Evolutionary conservation across 2,113 vertebrate genomes (phyloP).

Genomic region (Accipiter cooperii): DNA sequence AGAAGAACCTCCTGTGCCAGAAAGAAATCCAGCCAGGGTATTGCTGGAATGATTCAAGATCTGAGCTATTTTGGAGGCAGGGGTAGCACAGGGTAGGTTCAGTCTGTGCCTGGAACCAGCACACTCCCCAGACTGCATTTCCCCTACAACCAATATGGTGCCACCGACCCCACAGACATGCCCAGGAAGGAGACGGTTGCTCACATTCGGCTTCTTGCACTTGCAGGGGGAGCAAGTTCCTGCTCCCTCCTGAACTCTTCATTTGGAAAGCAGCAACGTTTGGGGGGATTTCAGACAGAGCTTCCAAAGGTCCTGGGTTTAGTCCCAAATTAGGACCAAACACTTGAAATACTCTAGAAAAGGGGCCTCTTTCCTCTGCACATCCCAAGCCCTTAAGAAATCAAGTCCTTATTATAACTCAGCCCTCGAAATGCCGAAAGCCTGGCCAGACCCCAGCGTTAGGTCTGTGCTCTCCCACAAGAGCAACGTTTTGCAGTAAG

Average conservation of each 20-base stretch:
- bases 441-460: fast-evolving
- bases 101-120: not conserved
- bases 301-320: not conserved
- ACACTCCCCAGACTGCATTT: not conserved
- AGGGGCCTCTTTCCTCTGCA: not conserved
- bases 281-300: not conserved
- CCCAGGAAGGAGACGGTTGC: not conserved
- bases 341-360: not conserved
- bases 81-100: not conserved
- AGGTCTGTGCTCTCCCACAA: not conserved
- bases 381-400: not conserved
- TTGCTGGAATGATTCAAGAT: not conserved
- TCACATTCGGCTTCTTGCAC: fast-evolving
- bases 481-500: not conserved
- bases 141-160: fast-evolving
- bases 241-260: not conserved
- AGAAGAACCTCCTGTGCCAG: not conserved
- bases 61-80: not conserved
- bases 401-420: no score
- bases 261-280: not conserved
- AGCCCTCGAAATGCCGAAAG: not conserved
- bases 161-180: fast-evolving
- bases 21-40: not conserved
- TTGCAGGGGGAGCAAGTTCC: not conserved
- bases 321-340: not conserved